A percentile compares a stretch with the other conserved stretches of the same genome.
These are phyloP conservation scores for Pitangus sulphuratus DNA, from an alignment of 2,797 vertebrate species.

Conservation along the genomic window DNA sequence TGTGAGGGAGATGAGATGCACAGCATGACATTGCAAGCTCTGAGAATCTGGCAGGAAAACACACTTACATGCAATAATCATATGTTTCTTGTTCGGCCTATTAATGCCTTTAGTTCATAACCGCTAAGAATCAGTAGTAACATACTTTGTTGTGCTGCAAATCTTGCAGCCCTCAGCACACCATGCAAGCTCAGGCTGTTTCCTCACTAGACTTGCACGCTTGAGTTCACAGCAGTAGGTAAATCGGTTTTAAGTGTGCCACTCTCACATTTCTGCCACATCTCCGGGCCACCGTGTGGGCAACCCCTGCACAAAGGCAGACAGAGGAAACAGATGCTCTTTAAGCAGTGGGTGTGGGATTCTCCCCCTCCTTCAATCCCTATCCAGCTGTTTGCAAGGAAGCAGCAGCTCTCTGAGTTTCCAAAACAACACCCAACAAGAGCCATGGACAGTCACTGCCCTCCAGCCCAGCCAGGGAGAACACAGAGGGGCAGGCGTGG, in stretches of 20 bases:
- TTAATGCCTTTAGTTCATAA: background rate
- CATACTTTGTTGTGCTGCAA: background rate
- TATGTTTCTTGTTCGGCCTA: background rate
- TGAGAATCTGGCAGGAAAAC: background rate
- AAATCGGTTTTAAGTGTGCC: background rate
- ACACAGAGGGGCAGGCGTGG: rapidly evolving
- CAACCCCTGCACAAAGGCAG: rapidly evolving
- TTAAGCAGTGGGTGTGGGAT: background rate
- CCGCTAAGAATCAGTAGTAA: background rate
- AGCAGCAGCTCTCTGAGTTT: background rate
- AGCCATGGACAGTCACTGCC: rapidly evolving
- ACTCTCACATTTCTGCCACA: background rate
- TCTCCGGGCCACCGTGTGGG: background rate
- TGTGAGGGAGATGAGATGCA: background rate
- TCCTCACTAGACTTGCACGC: background rate
- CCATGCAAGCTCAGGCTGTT: rapidly evolving
- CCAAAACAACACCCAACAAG: background rate
- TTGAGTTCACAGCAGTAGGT: background rate
- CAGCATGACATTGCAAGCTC: background rate
- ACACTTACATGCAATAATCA: background rate
- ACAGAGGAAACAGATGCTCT: background rate
- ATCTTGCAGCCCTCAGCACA: background rate
- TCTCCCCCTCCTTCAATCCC: background rate
- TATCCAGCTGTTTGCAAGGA: background rate
- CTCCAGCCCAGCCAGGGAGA: background rate